phyloP scores from a whole-genome alignment of 1,140 invertebrate species.

The Artemia franciscana region DNA sequence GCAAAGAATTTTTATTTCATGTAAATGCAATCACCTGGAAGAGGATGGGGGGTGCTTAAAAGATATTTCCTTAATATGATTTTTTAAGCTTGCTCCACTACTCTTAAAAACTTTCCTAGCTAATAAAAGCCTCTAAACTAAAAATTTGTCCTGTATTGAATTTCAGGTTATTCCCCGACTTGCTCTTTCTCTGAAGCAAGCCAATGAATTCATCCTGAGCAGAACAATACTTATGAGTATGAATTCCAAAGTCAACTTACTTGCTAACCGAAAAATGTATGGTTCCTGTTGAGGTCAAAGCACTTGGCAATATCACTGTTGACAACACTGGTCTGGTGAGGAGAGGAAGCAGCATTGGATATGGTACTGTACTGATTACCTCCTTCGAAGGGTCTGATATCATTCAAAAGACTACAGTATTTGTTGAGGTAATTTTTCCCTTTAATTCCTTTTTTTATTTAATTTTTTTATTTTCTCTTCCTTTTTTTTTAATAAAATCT shows the following conservation, averaged over 20 bases:
- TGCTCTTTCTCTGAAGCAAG: neutral
- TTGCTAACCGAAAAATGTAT: constrained; percentile 35
- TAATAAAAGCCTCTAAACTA: no score
- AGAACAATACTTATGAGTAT: constrained; percentile 33
- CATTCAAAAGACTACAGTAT: constrained; percentile 23
- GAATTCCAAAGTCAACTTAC: constrained; percentile 36
- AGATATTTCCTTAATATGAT: no score
- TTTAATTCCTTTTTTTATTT: no score
- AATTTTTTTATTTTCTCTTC: no score
- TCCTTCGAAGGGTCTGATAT: constrained; percentile 31
- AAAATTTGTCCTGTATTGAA: neutral
- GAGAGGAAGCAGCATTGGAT: constrained; percentile 29
- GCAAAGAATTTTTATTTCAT: no score
- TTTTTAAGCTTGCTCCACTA: no score
- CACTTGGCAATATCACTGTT: constrained; percentile 24
- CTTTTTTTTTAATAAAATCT: no score
- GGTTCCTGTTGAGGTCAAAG: constrained; percentile 21
- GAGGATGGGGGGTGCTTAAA: no score
- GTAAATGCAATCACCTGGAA: no score
- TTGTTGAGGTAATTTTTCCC: constrained; percentile 25
- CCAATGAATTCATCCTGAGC: constrained; percentile 5
- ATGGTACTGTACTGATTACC: constrained; percentile 31
- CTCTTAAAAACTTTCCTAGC: no score
- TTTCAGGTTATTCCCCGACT: neutral
- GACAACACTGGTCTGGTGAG: constrained; percentile 30